These are phyloP conservation scores for Pharmacophagus antenor DNA, from an alignment of 2,888 invertebrate genomes.

Conservation along the genomic window DNA sequence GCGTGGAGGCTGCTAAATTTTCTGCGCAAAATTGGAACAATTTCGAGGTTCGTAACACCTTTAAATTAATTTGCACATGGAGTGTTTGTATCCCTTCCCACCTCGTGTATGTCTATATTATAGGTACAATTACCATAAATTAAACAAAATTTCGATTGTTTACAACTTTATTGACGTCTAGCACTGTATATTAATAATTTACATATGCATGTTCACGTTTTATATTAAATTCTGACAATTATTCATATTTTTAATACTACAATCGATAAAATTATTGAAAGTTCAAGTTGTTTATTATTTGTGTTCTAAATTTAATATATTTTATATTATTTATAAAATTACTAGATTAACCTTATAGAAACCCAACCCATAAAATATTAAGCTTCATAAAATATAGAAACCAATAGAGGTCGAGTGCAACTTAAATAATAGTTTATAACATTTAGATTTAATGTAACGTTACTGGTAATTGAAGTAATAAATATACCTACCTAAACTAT, in stretches of 20 bases:
- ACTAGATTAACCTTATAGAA: neutral
- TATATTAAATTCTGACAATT: conserved; percentile 2
- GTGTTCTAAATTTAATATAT: neutral
- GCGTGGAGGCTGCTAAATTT: conserved; percentile 90
- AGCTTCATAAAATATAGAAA: neutral
- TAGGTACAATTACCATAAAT: conserved; percentile 39
- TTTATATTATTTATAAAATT: conserved; percentile 1
- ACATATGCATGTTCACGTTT: conserved; percentile 28
- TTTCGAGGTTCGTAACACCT: conserved; percentile 85
- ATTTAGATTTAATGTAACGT: neutral
- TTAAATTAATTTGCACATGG: conserved; percentile 78
- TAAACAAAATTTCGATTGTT: conserved; percentile 46
- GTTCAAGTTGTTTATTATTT: too few relatives aligned
- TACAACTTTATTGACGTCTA: conserved; percentile 53
- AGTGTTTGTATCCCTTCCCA: conserved; percentile 74
- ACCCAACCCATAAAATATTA: neutral
- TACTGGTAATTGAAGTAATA: neutral
- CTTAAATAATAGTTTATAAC: neutral
- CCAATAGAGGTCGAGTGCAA: neutral
- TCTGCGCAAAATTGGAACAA: conserved; percentile 91
- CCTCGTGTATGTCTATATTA: conserved; percentile 68
- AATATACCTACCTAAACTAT: neutral
- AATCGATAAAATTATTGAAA: neutral
- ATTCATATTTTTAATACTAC: neutral
- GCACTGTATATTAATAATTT: conserved; percentile 57